Evolutionary conservation across 1,140 invertebrate species (phyloP), one percentile per base, ranked within the genome.

Genomic region (Drosophila obscura): DNA sequence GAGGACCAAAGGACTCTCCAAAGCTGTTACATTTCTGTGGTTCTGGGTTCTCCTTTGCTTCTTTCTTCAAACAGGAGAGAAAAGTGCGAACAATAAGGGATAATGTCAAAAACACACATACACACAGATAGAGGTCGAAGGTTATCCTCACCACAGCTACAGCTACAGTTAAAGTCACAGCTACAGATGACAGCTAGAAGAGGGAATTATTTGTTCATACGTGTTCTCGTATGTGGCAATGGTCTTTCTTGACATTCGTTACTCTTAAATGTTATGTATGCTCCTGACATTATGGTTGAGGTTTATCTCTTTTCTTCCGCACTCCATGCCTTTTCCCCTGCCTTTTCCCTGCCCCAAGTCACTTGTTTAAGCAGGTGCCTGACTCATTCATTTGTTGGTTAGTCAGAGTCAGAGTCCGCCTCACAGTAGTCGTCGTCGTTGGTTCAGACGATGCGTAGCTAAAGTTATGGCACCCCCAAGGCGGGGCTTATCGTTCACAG

Each of bases 361-460:
- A 87, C 82, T 82, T 64, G 74, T 67, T 51, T 9, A 62, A 39
- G 67, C 81, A 56, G 68, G 66, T 85, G 53, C 51, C 59, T 85
- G 82, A 85, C 41, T 85, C 82, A 85, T 55, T 61, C 44, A 13
- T 15, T 35, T 45, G 49, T 31, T 16, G 22, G 19, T 45, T 31
- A 58, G 24, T 50, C 41, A 16, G 49, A 58, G 24, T 50, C 41
- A 16, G 49, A 31, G 39, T 19, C 13, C 48, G 5, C 26, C 15
- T 7, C 43, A 45, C 39, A 41, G 35, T 39, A 11, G 35, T 39
- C 35, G 11, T 11, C 28, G 28, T 31, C 28, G 31, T 31, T 9
- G 31, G 8, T 9, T 31, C 11, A 39, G 35, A 39, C 35, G 67
- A 39, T 69, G 67, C 64, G 52, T 58, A 69, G 52, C 26, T 13